Percentiles rank a stretch among this genome's conserved stretches.
These are phyloP conservation scores for Argopecten irradians DNA, from an alignment of 1,140 invertebrate species.

Conservation along the genomic window DNA sequence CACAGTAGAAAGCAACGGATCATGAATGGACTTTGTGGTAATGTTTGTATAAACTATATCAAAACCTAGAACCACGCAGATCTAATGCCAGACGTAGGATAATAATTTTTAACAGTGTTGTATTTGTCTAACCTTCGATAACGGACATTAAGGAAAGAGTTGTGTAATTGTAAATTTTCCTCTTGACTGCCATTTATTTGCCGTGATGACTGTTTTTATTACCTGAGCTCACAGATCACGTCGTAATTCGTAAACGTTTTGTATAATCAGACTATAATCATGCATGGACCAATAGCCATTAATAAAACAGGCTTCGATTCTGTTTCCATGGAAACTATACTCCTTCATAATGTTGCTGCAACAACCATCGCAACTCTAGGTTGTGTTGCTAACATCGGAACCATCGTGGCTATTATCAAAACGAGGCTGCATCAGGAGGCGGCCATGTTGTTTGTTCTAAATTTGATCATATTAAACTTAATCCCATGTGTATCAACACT, in stretches of 20 bases:
- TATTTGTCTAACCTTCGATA: background rate
- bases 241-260: background rate
- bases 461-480: conserved; percentile 49
- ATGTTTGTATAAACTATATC: background rate
- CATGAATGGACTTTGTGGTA: background rate
- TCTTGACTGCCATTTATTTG: background rate
- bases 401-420: conserved; percentile 29
- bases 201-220: background rate
- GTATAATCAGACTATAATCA: background rate
- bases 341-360: background rate
- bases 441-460: conserved; percentile 48
- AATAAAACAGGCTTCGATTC: background rate
- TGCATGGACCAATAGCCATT: background rate
- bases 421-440: conserved; percentile 37
- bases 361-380: background rate
- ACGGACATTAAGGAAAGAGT: background rate
- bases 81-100: background rate
- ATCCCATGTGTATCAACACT: conserved; percentile 38
- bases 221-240: background rate
- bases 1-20: no score
- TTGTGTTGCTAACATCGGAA: background rate
- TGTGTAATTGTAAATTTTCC: background rate
- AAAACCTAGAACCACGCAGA: background rate
- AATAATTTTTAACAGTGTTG: background rate
- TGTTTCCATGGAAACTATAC: background rate